Evolutionary conservation across 2,888 invertebrate species (phyloP), one percentile per base, ranked within the genome.

Genomic region (Diarsia brunnea): DNA sequence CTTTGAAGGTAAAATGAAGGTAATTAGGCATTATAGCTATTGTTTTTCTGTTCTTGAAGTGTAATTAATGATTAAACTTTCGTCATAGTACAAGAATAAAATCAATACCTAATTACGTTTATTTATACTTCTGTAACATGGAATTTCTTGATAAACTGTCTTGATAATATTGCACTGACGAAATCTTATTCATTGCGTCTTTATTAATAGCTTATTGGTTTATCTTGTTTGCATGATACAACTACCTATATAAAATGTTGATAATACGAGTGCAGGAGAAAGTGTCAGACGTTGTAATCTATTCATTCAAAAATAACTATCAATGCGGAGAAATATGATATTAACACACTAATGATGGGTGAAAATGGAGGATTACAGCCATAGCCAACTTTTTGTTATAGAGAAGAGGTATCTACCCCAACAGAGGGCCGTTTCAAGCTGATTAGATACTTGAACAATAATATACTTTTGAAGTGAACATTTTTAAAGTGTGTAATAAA

Each of bases 171-270:
- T 68, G 24, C 61, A 45, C 1, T 24, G 14, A 58, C 16, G 53
- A 53, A 58, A 51, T 69, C 12, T n/a, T 14, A 21, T 43, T 61
- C 58, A 31, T 55, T 47, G 21, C 31, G 31, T 31, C 31, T 27
- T 38, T 68, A 75, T 74, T 73, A 38, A 72, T 67, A 74, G 51
- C 61, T 51, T 63, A 63, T 49, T 27, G 45, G 16, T 60, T 73
- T 58, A 72, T 79, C 21, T 49, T 45, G n/a, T 71, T 61, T 61
- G 53, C 5, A n/a, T 53, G 55, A 55, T 24, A 14, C 47, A 27
- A 66, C 27, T 61, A 47, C 65, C 7, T 27, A 47, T 71, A 11
- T 27, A 19, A 53, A 47, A 10, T 4, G 14, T 27, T 43, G 1
- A n/a, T 43, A 55, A 8, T 43, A 53, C 12, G n/a, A n/a, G 12